phyloP scores from a whole-genome alignment of 1,140 invertebrate species.

The Aporrectodea caliginosa region DNA sequence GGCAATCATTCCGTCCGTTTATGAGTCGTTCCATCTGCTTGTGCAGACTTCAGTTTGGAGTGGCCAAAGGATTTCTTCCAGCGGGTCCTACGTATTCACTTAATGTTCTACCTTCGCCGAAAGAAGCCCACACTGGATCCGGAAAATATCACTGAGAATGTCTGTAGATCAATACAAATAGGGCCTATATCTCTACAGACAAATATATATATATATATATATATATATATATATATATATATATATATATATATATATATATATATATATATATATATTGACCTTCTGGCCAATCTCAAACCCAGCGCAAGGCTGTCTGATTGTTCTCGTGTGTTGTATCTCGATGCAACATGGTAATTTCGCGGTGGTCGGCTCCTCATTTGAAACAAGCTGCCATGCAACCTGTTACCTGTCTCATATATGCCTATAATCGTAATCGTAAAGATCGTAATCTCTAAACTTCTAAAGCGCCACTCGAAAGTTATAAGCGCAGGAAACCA shows the following conservation, averaged over 20 bases:
- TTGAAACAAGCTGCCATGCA: background rate
- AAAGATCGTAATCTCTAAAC: background rate
- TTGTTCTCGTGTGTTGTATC: background rate
- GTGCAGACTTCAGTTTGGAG: too few species aligned
- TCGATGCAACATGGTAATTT: background rate
- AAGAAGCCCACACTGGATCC: too few species aligned
- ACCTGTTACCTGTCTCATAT: background rate
- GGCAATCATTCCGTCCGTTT: too few species aligned
- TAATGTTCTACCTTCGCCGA: too few species aligned
- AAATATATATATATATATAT: background rate
- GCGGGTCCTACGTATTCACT: too few species aligned
- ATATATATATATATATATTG: background rate
- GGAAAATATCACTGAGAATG: too few species aligned
- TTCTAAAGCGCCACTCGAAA: too few species aligned
- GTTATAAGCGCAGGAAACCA: too few species aligned
- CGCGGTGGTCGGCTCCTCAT: background rate
- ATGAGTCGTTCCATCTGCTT: too few species aligned
- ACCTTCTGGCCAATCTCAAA: background rate
- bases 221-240: background rate
- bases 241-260: conserved; percentile 2
- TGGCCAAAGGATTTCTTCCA: too few species aligned
- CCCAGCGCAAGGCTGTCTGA: background rate
- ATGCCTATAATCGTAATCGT: background rate
- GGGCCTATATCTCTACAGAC: too few species aligned
- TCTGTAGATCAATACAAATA: too few species aligned